phyloP scores from a whole-genome alignment of 2,113 vertebrate species.

The Oryzias curvinotus region DNA sequence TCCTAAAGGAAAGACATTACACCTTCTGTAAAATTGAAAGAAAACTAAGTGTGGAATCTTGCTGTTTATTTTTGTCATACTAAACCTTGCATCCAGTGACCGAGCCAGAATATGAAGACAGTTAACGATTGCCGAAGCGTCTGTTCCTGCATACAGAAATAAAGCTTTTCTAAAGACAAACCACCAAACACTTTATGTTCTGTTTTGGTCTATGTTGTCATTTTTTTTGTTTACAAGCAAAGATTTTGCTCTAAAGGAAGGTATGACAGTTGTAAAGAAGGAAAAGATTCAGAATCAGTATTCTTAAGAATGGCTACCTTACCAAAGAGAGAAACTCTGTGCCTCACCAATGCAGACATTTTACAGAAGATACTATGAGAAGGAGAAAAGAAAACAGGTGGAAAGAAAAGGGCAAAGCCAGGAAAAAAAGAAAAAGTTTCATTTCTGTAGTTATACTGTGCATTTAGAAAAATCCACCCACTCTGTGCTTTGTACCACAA shows the following conservation, averaged over 20 bases:
- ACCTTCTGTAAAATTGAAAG: background rate
- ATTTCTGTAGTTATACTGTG: background rate
- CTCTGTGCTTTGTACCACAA: background rate
- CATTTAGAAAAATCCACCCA: background rate
- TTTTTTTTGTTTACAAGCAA: background rate
- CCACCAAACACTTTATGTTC: background rate
- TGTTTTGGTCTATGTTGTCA: background rate
- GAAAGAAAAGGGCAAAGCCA: slow-evolving; percentile 8
- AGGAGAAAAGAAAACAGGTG: slow-evolving; percentile 9
- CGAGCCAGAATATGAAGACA: slow-evolving; percentile 92
- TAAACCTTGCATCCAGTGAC: slow-evolving; percentile 89
- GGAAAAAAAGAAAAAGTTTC: slow-evolving; percentile 15
- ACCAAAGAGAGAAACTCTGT: slow-evolving; percentile 95
- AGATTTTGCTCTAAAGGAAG: background rate
- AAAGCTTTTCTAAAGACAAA: background rate
- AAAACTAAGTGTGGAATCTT: background rate
- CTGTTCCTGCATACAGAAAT: slow-evolving; percentile 80
- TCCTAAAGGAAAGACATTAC: slow-evolving; percentile 69
- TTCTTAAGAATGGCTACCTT: slow-evolving; percentile 64
- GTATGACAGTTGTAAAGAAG: slow-evolving; percentile 8
- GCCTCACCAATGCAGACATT: slow-evolving; percentile 90
- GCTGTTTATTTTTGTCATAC: background rate
- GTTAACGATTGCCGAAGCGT: slow-evolving; percentile 88
- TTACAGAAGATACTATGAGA: slow-evolving; percentile 92
- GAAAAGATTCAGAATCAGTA: slow-evolving; percentile 15